Percentiles rank a stretch among this genome's conserved stretches.
Evolutionary conservation across 2,888 invertebrate species (phyloP).

Genomic region (Trissonchulus latispiculum): DNA sequence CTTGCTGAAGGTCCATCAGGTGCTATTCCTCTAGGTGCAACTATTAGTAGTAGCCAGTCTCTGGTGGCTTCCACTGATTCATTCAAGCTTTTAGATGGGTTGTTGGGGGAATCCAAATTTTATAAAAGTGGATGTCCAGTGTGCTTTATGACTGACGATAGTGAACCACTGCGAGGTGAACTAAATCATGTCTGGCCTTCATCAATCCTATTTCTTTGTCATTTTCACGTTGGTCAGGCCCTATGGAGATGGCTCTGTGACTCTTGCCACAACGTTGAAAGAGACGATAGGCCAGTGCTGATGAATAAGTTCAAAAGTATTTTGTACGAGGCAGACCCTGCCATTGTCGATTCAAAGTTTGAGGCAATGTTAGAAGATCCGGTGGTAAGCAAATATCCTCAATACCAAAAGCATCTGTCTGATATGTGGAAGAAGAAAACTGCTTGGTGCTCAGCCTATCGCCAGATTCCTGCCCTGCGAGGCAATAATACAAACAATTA

Average conservation of each 20-base stretch:
- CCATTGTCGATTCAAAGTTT: background rate
- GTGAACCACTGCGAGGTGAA: background rate
- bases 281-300: background rate
- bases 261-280: background rate
- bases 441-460: background rate
- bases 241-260: slow-evolving; percentile 1
- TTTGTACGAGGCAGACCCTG: background rate
- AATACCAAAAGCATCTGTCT: background rate
- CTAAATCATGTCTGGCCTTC: background rate
- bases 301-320: background rate
- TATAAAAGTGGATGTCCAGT: background rate
- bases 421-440: background rate
- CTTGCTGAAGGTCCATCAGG: background rate
- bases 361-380: background rate
- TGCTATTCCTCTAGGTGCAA: background rate
- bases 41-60: background rate
- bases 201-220: background rate
- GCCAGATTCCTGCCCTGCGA: background rate
- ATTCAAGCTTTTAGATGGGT: background rate
- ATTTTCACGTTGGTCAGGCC: slow-evolving; percentile 1
- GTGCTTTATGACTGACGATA: background rate
- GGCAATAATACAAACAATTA: slow-evolving; percentile 2
- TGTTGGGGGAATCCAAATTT: background rate
- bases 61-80: background rate
- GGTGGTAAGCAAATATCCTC: background rate